Evolutionary conservation across 2,888 invertebrate genomes (phyloP), one percentile per base, ranked within the genome.

Genomic region (Sinopyrophorus schimmeli): DNA sequence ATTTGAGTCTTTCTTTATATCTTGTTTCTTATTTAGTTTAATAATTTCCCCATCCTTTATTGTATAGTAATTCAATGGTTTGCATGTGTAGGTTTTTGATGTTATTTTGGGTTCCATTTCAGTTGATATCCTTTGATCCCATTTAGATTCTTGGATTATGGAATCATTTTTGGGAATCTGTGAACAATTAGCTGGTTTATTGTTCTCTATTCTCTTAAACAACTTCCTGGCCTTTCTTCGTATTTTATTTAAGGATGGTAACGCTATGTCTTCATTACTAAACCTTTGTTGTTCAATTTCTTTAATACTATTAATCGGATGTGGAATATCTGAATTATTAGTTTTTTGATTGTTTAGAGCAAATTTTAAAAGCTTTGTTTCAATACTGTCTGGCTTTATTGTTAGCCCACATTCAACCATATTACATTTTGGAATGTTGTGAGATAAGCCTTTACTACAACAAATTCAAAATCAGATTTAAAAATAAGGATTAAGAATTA

Each of bases 261-360:
- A 30, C 3, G 73, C 67, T n/a, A n/a, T n/a, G 10, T 68, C 59
- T 7, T 75, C 31, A 51, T 70, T 68, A 1, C 74, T 72, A 60
- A 79, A 79, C 34, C 80, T 53, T 27, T 74, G 70, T 32, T 75
- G 61, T 61, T 80, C 79, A 10, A 82, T 60, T 35, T 76, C 69
- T 57, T 76, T 74, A 2, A 82, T 61, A 26, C 75, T 67, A 60
- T 81, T 75, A 67, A 81, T 79, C 7, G 81, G 80, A 57, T 79
- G 78, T 3, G 60, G 54, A 23, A 55, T 35, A 17, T 15, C 14
- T 12, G 38, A 16, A 41, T 27, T 15, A 3, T 38, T 30, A 16
- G 39, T 12, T 34, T 43, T 38, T 7, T 43, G 16, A 37, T 59
- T 60, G 24, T 61, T 27, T 11, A 67, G 47, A 3, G 67, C 69